Conservation (phyloP, 2,113 vertebrate genomes). For the Mustela nigripes region DNA sequence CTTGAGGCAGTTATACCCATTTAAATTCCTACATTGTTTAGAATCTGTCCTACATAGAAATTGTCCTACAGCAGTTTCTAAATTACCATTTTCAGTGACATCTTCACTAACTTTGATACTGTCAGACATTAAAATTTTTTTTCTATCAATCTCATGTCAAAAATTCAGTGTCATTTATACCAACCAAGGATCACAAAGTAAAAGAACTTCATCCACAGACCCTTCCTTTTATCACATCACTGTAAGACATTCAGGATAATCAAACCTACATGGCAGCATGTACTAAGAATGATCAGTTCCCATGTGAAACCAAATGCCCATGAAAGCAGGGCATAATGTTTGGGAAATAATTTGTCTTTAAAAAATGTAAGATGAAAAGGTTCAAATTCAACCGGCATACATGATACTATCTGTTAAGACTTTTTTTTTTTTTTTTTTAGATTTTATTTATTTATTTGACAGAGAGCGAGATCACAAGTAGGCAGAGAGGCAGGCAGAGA, state of each 20-base stretch:
- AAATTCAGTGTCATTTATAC: slow-evolving; percentile 19
- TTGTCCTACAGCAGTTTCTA: slow-evolving; percentile 8
- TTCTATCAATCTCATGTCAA: background rate
- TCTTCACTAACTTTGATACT: slow-evolving; percentile 6
- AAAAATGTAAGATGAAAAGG: background rate
- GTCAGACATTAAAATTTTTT: background rate
- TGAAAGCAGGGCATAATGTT: background rate
- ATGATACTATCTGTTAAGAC: background rate
- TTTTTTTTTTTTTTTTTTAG: background rate
- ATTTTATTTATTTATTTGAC: too few relatives aligned
- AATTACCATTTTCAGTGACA: slow-evolving; percentile 21
- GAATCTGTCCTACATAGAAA: background rate
- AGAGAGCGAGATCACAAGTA: too few relatives aligned
- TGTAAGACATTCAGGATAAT: background rate
- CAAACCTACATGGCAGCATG: background rate
- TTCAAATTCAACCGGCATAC: background rate
- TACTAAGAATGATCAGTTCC: background rate
- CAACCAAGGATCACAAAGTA: background rate
- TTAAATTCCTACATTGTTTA: background rate
- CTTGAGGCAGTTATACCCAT: background rate
- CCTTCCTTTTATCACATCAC: background rate
- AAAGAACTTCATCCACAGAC: background rate
- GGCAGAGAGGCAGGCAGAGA: too few relatives aligned
- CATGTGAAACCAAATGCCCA: slow-evolving; percentile 13
- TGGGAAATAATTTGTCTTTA: slow-evolving; percentile 23